Evolutionary conservation across 2,797 vertebrate genomes (phyloP).

Genomic region (Yasuhikotakia modesta): DNA sequence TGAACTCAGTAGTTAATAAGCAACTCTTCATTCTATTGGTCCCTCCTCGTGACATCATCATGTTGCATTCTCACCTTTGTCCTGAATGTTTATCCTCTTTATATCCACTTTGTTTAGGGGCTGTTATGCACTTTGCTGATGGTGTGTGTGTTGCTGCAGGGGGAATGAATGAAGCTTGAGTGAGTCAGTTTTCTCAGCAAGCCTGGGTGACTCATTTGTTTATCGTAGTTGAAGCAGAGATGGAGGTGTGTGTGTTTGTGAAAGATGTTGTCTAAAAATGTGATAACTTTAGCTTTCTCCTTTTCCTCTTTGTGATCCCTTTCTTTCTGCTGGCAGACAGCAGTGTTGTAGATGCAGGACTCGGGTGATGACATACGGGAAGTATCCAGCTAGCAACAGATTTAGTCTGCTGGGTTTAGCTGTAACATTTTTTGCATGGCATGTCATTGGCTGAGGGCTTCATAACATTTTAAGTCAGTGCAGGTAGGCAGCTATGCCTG

Average conservation of each 20-base stretch:
- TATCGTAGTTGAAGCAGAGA: conserved; percentile 64
- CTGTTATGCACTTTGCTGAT: conserved; percentile 37
- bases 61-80: neutral
- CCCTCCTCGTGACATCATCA: neutral
- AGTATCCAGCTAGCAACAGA: conserved; percentile 2
- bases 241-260: conserved; percentile 38
- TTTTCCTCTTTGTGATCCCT: neutral
- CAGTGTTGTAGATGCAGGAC: conserved; percentile 16
- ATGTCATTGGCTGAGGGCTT: conserved; percentile 13
- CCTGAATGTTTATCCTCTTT: conserved; percentile 15
- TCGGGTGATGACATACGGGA: conserved; percentile 8
- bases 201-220: conserved; percentile 74
- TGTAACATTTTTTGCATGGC: neutral
- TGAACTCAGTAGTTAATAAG: neutral
- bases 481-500: neutral
- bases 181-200: conserved; percentile 72
- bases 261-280: conserved; percentile 27
- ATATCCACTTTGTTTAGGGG: conserved; percentile 29
- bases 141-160: conserved; percentile 42
- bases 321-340: neutral
- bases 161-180: conserved; percentile 49
- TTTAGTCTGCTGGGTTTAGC: conserved; percentile 7
- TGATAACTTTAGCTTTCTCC: conserved; percentile 16
- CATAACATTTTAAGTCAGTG: neutral
- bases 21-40: neutral